Conservation (phyloP, 1,140 invertebrate species). For the Heterodera carotae region DNA sequence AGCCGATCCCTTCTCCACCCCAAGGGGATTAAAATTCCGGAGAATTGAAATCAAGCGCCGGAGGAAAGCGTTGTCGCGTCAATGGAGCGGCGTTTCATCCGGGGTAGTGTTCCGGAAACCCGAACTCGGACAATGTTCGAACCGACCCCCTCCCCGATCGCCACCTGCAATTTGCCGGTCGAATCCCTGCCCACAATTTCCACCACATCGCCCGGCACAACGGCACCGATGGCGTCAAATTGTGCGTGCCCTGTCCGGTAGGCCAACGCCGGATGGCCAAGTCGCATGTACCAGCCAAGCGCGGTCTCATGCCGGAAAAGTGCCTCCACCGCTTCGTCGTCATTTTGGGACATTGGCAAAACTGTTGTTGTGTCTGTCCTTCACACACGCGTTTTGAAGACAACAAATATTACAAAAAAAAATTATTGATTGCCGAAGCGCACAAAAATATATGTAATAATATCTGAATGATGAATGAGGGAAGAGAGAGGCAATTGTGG, state of each 20-base stretch:
- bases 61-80: too few species aligned
- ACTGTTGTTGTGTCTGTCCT: too few species aligned
- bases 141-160: too few species aligned
- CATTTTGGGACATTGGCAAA: too few species aligned
- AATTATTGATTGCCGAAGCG: too few species aligned
- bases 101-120: background rate
- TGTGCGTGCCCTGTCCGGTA: constrained; percentile 12
- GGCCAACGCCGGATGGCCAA: background rate
- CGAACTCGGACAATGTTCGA: background rate
- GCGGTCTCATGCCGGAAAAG: constrained; percentile 7
- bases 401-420: too few species aligned
- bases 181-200: constrained; percentile 23
- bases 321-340: background rate
- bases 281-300: constrained; percentile 7
- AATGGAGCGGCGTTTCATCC: background rate
- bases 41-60: too few species aligned
- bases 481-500: too few species aligned
- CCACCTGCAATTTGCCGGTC: constrained; percentile 28
- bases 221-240: constrained; percentile 5
- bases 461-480: too few species aligned
- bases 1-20: too few species aligned
- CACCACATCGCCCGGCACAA: constrained; percentile 1
- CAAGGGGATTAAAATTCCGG: background rate
- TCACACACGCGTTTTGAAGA: too few species aligned
- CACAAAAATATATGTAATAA: too few species aligned